Evolutionary conservation across 2,888 invertebrate species (phyloP), one percentile per base, ranked within the genome.

Genomic region (Mycalesis mineus): DNA sequence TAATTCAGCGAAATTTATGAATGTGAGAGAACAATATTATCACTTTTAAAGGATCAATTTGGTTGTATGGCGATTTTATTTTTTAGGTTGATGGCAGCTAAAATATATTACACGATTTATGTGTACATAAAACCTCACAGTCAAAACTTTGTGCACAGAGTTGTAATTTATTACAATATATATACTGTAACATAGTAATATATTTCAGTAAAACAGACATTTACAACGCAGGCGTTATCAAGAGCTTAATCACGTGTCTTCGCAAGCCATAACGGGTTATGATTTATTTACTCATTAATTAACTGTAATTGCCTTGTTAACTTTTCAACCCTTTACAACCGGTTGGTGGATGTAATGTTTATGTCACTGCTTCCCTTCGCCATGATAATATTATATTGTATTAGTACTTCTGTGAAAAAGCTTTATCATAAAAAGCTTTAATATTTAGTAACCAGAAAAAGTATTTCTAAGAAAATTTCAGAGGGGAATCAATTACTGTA

Each of bases 161-260:
- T 42, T 57, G 62, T 66, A 58, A 66, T 67, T 65, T 67, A 67
- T 66, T 49, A 62, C 63, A 56, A 66, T 65, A 60, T 60, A 47
- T 66, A 66, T 65, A 66, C 49, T 50, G 42, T 29, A 31, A 57
- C 50, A 55, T 51, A 55, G 61, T 54, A 51, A 52, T 53, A 60
- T 55, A 58, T 55, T 57, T 55, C 57, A 47, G 53, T 58, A 52
- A 53, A 61, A 53, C 70, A 73, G 74, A 75, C 73, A 78, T 80
- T 82, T 81, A 78, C 75, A 53, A 53, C 53, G 45, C 53, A 73
- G 68, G 72, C 71, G 75, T 79, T 84, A 84, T 83, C 82, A 74
- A 74, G 73, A 73, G 71, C 74, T 75, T 81, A 78, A 83, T 84
- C 81, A 80, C 79, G 48, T 55, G 50, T 55, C 55, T 58, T 47